Conservation (phyloP, 1,140 invertebrate species). For the Hycleus cichorii region DNA sequence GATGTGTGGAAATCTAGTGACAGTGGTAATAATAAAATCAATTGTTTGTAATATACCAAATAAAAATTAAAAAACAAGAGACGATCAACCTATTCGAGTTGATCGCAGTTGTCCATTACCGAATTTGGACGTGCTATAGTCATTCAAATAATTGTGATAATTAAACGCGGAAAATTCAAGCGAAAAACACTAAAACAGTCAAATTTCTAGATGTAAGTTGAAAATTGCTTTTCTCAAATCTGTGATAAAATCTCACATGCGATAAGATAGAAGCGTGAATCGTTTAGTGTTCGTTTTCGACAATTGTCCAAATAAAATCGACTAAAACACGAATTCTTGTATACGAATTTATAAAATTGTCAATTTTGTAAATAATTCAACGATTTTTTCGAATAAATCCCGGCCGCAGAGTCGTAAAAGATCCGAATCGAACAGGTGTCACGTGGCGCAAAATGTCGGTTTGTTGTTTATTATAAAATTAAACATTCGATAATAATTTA, state of each 20-base stretch:
- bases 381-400: conserved; percentile 3
- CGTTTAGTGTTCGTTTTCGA: not conserved
- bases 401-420: not conserved
- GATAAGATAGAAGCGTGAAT: not conserved
- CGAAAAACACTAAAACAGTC: not conserved
- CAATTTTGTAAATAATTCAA: no score
- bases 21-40: no score
- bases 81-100: no score
- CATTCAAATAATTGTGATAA: no score
- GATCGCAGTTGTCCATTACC: no score
- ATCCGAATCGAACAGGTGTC: conserved; percentile 24
- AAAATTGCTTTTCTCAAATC: conserved; percentile 3
- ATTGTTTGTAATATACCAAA: no score
- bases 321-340: no score
- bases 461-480: not conserved
- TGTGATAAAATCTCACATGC: conserved; percentile 12
- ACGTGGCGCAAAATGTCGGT: conserved; percentile 32
- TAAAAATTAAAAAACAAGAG: no score
- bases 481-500: not conserved
- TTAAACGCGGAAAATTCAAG: no score
- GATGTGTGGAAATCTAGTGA: no score
- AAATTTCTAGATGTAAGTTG: not conserved
- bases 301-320: not conserved
- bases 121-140: no score
- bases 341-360: no score